Base-by-base conservation (phyloP, 2,797 vertebrate species). In the Enteromius trimaculatus region DNA sequence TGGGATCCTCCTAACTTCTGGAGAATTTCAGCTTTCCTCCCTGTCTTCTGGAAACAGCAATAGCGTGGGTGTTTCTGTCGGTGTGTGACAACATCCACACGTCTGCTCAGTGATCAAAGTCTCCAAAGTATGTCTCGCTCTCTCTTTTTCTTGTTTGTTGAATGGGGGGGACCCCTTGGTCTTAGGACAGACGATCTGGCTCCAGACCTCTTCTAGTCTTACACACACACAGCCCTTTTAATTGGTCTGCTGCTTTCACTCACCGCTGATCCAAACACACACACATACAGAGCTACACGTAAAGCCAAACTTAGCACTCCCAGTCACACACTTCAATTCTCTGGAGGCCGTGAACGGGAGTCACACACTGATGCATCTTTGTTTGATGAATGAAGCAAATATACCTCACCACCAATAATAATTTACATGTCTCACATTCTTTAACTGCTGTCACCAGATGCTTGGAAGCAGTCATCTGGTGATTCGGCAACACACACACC, bases 91-190 rank as follows among this genome's bases (percentile, higher is more conserved):
- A 86, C 88, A 80, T 91, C 93, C 92, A 94, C 90, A 90, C 93
- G 93, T 93, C 90, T 87, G 90, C 90, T 89, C 74, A 72, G 88
- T 82, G 87, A 94, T 94, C 91, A 93, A 93, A 93, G 90, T 81
- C 85, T 76, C 47, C 85, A 60, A 29, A 76, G 34, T 87, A 80
- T 87, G 70, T 88, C 90, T 77, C 86, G 34, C 91, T 84, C 72
- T 94, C 91, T 93, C 91, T 86, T 80, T 80, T 75, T 89, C 91
- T 88, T 87, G 82, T 84, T 93, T 90, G 92, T 92, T 92, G 92
- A 89, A 89, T 90, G 76, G 89, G 74, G 85, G 74, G 91, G 90
- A 92, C 90, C 86, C 86, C 87, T 87, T 81, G 87, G 90, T 88
- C 86, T 89, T 88, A 88, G 88, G 88, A 91, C 89, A 94, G 93